A percentile compares a stretch with the other conserved stretches of the same genome.
Conservation (phyloP, 2,888 invertebrate species). For the Augochlorella aurata region DNA sequence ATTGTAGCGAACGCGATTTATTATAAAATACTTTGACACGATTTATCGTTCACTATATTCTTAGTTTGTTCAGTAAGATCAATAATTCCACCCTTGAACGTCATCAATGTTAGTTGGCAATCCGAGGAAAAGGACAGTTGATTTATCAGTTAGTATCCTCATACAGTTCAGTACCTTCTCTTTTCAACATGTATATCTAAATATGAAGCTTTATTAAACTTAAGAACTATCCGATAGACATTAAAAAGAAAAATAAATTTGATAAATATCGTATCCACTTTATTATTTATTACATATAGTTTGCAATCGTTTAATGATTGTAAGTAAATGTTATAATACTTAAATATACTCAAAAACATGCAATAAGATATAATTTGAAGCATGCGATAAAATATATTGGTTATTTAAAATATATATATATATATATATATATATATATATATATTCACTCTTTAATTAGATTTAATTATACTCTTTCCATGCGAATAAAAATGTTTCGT, state of each 20-base stretch:
- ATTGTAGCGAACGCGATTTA: not conserved
- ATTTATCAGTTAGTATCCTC: slow-evolving; percentile 5
- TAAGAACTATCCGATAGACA: too few species aligned
- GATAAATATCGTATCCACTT: too few species aligned
- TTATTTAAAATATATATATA: too few species aligned
- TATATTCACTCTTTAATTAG: too few species aligned
- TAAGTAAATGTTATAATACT: not conserved
- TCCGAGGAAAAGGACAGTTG: slow-evolving; percentile 29
- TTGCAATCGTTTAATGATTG: not conserved
- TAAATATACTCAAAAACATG: not conserved
- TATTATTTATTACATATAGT: not conserved
- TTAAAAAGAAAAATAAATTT: not conserved
- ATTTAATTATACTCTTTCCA: too few species aligned
- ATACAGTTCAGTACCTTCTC: not conserved
- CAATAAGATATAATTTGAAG: too few species aligned
- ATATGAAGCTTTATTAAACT: not conserved
- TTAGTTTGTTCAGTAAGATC: slow-evolving; percentile 38
- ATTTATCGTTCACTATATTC: not conserved
- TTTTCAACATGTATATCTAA: not conserved
- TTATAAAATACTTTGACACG: not conserved
- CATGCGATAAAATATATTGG: too few species aligned
- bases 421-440: too few species aligned
- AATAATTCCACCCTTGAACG: slow-evolving; percentile 19
- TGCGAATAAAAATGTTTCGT: too few species aligned
- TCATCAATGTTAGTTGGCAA: slow-evolving; percentile 29